phyloP scores from a whole-genome alignment of 2,113 vertebrate genomes.

The Chamaetylas fuelleborni region DNA sequence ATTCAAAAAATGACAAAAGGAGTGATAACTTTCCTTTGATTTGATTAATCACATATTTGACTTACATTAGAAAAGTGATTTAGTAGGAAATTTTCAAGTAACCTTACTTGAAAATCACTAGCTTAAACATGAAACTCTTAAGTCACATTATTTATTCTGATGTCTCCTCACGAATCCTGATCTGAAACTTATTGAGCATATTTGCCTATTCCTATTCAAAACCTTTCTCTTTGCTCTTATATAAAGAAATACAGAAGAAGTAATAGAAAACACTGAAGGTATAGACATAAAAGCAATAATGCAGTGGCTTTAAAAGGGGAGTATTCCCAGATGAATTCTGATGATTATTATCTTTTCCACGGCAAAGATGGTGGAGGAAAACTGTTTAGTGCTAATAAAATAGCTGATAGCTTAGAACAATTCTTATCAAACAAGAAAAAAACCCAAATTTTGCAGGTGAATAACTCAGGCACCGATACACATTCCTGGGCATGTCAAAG shows the following conservation, averaged over 20 bases:
- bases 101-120: background rate
- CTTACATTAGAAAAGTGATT: background rate
- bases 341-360: background rate
- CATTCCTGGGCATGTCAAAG: background rate
- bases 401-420: background rate
- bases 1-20: background rate
- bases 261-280: background rate
- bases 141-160: background rate
- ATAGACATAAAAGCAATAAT: background rate
- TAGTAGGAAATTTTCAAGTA: background rate
- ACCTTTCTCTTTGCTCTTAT: background rate
- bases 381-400: background rate
- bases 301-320: background rate
- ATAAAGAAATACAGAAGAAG: background rate
- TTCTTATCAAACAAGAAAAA: background rate
- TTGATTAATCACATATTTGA: background rate
- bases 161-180: background rate
- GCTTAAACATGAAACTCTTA: background rate
- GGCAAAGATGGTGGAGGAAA: background rate
- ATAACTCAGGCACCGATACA: background rate
- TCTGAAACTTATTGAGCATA: background rate
- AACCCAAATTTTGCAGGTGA: background rate
- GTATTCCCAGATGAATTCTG: background rate
- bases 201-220: background rate
- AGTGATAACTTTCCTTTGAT: background rate